These are phyloP conservation scores for Tiphia femorata DNA, from an alignment of 2,888 invertebrate species.

Conservation along the genomic window DNA sequence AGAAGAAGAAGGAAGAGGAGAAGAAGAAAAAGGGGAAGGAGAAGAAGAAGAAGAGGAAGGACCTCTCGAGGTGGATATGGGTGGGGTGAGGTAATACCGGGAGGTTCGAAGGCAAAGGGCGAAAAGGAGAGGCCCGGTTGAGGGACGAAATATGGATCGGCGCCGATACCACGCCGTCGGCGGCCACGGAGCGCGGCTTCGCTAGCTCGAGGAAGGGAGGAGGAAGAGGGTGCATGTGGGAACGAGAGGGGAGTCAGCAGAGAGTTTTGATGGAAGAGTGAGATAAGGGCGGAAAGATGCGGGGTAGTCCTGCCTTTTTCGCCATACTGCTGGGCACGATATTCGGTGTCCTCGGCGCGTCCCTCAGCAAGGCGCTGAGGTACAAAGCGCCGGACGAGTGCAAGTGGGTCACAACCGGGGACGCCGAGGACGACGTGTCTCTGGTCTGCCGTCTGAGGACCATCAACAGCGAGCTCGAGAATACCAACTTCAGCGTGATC, in stretches of 20 bases:
- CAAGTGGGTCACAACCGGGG: conserved; percentile 81
- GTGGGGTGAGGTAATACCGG: too few species aligned
- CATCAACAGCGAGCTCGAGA: conserved; percentile 85
- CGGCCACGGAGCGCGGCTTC: too few species aligned
- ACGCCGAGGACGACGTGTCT: conserved; percentile 77
- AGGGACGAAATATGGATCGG: too few species aligned
- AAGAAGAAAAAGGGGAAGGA: conserved; percentile 7
- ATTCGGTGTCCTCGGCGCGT: conserved; percentile 74
- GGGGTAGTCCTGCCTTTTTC: conserved; percentile 73
- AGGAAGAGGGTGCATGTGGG: conserved; percentile 13
- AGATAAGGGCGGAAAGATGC: conserved; percentile 57
- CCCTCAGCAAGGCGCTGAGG: conserved; percentile 74
- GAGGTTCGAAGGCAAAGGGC: too few species aligned
- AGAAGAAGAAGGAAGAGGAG: too few species aligned
- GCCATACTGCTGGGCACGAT: conserved; percentile 74
- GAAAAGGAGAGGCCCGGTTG: too few species aligned
- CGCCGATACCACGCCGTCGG: too few species aligned
- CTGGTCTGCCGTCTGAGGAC: conserved; percentile 81
- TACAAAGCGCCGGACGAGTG: conserved; percentile 87
- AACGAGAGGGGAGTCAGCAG: conserved; percentile 9
- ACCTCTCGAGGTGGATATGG: too few species aligned
- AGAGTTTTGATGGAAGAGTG: conserved; percentile 42
- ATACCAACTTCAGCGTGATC: conserved; percentile 86
- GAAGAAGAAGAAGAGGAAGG: conserved; percentile 22
- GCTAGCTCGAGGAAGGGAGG: conserved; percentile 17